phyloP scores from a whole-genome alignment of 2,888 invertebrate genomes.

The Drosophila koepferae region DNA sequence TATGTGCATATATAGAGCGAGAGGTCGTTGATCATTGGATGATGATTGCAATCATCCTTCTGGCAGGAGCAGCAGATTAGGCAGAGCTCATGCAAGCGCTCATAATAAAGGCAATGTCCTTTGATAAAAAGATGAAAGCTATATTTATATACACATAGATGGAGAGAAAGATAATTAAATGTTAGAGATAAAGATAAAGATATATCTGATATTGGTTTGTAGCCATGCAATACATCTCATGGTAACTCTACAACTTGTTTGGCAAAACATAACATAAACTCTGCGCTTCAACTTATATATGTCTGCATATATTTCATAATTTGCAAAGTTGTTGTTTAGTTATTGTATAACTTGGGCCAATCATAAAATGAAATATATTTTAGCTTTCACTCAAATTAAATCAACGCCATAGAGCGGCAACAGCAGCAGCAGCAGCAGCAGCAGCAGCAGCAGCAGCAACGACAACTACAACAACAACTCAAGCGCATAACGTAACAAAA shows the following conservation, averaged over 20 bases:
- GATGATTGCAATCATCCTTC: slow-evolving; percentile 49
- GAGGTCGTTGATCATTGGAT: slow-evolving; percentile 56
- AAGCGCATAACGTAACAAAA: slow-evolving; percentile 77
- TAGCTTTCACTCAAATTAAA: slow-evolving; percentile 75
- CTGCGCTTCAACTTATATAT: too few species aligned
- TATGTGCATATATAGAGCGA: slow-evolving; percentile 2
- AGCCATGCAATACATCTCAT: neutral
- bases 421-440: slow-evolving; percentile 14
- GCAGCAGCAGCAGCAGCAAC: slow-evolving; percentile 20
- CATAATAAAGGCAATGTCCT: slow-evolving; percentile 10
- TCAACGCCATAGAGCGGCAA: slow-evolving; percentile 64
- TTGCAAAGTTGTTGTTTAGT: slow-evolving; percentile 27
- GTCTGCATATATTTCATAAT: slow-evolving; percentile 29
- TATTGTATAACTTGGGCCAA: slow-evolving; percentile 73
- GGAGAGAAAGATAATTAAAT: neutral
- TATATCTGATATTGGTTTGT: neutral
- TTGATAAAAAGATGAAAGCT: slow-evolving; percentile 7
- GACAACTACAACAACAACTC: slow-evolving; percentile 56
- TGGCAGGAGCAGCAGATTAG: slow-evolving; percentile 14
- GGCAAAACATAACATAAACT: too few species aligned
- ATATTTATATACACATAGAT: neutral
- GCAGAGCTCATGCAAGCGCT: slow-evolving; percentile 29
- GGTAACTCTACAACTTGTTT: neutral
- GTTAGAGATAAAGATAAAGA: neutral
- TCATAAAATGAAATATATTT: slow-evolving; percentile 78